Evolutionary conservation across 2,797 vertebrate genomes (phyloP), one percentile per base, ranked within the genome.

Genomic region (Siniperca obscura): DNA sequence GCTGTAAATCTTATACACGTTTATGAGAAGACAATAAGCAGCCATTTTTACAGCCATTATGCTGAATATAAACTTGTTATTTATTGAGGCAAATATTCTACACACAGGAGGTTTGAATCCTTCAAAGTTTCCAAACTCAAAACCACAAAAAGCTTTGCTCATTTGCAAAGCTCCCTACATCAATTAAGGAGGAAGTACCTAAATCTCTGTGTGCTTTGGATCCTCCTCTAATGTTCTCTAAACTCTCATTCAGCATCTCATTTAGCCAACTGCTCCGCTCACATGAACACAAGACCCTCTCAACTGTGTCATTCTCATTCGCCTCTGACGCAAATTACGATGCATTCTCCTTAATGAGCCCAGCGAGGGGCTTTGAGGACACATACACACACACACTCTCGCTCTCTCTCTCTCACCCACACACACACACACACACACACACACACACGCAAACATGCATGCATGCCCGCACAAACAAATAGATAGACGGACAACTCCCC

Each of bases 261-360:
- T 90, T 92, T 70, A 86, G 67, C 71, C 70, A 59, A 62, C 55
- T 40, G 46, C 80, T 77, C 67, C 22, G 21, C 81, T 81, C 66
- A 19, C 82, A 81, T 62, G 70, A 87, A 83, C 78, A 86, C 84
- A 86, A 70, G 77, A 78, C 59, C 68, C 83, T 80, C 85, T 91
- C 85, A 82, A 69, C 86, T 85, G 80, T 87, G 81, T 78, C 77
- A 16, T 81, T 86, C 85, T 80, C 82, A 81, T 65, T 84, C 69
- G 61, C 78, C 65, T 82, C 55, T 78, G 76, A 93, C 61, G 57
- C 84, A 90, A 89, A 92, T 89, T 76, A 74, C 52, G 27, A 78
- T 74, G 78, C 76, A 81, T 87, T 82, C 72, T 61, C 50, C 30
- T 84, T 93, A 92, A 93, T 91, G 91, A 92, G 87, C 80, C 74